Evolutionary conservation across 1,140 invertebrate genomes (phyloP).

Genomic region (Himalopsyche phryganea): DNA sequence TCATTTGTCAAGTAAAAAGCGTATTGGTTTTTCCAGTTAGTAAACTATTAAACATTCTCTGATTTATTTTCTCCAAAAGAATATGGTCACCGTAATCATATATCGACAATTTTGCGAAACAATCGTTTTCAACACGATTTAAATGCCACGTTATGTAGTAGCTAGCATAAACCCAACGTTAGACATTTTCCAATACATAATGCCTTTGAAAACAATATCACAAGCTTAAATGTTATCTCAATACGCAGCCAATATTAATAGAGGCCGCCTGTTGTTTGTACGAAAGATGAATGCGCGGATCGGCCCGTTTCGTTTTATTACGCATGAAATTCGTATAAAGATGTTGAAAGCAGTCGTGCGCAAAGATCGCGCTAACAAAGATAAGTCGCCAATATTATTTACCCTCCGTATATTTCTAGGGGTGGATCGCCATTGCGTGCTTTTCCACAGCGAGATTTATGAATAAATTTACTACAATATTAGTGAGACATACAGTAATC

Average conservation of each 20-base stretch:
- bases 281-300: too few relatives aligned
- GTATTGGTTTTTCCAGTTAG: too few relatives aligned
- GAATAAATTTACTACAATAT: too few relatives aligned
- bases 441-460: too few relatives aligned
- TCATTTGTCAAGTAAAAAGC: too few relatives aligned
- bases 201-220: slow-evolving; percentile 7
- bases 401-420: not conserved
- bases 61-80: too few relatives aligned
- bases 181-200: slow-evolving; percentile 2
- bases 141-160: slow-evolving; percentile 2
- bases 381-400: slow-evolving; percentile 10
- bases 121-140: not conserved
- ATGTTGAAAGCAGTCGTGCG: not conserved
- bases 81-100: too few relatives aligned
- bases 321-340: slow-evolving; percentile 12
- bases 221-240: slow-evolving; percentile 13
- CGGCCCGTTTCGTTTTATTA: slow-evolving; percentile 1
- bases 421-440: not conserved
- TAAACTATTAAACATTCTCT: too few relatives aligned
- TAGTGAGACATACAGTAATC: too few relatives aligned
- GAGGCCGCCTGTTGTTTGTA: too few relatives aligned
- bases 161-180: slow-evolving; percentile 1
- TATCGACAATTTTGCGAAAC: too few relatives aligned
- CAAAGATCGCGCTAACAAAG: not conserved
- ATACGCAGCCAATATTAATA: not conserved